These are phyloP conservation scores for Gasterosteus aculeatus DNA, from an alignment of 2,113 vertebrate species.

Conservation along the genomic window DNA sequence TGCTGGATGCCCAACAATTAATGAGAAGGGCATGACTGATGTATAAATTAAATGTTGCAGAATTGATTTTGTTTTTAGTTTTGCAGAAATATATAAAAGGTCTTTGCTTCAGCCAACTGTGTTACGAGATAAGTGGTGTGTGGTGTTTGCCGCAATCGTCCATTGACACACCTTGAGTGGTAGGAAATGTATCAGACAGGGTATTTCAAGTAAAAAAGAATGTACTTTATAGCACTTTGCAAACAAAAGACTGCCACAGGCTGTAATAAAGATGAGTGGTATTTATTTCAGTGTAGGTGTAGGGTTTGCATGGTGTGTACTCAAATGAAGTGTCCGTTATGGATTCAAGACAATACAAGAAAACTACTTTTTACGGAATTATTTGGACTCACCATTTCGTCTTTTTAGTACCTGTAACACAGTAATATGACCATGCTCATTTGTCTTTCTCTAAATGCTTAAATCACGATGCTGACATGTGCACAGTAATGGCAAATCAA, in stretches of 20 bases:
- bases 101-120: constrained; percentile 13
- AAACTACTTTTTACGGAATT: neutral
- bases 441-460: neutral
- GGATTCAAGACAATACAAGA: neutral
- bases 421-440: neutral
- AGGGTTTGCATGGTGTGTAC: neutral
- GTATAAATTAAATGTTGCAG: neutral
- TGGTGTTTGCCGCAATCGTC: constrained; percentile 13
- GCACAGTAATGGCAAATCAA: neutral
- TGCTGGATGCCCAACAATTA: neutral
- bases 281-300: neutral
- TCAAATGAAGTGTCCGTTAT: neutral
- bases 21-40: constrained; percentile 2
- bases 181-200: constrained; percentile 10
- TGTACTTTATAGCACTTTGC: constrained; percentile 22
- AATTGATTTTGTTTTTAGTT: constrained; percentile 7
- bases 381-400: neutral
- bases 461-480: neutral
- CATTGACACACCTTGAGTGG: neutral
- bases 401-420: neutral
- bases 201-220: constrained; percentile 34
- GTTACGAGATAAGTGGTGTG: constrained; percentile 17
- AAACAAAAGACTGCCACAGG: constrained; percentile 4
- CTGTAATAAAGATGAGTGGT: neutral
- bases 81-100: neutral